A percentile compares a stretch with the other conserved stretches of the same genome.
These are phyloP conservation scores for Phymorhynchus buccinoides DNA, from an alignment of 1,140 invertebrate species.

Conservation along the genomic window DNA sequence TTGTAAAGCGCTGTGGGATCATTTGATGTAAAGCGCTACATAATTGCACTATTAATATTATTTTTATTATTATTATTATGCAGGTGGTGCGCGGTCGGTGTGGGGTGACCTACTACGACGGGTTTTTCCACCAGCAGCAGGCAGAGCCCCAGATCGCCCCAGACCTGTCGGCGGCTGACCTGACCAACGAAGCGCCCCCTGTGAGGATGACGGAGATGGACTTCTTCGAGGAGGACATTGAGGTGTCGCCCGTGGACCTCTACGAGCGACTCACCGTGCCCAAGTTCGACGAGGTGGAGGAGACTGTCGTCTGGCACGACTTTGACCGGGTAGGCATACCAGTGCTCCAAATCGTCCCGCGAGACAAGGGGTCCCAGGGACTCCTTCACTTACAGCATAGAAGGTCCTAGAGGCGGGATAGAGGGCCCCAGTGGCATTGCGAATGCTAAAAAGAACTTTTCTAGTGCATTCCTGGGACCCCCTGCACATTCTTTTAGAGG, in stretches of 20 bases:
- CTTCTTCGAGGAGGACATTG: conserved; percentile 75
- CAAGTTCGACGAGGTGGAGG: conserved; percentile 83
- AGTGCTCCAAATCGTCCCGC: too few relatives aligned
- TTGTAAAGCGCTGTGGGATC: too few relatives aligned
- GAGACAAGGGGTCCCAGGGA: too few relatives aligned
- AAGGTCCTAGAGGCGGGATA: too few relatives aligned
- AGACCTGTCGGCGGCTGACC: conserved; percentile 71
- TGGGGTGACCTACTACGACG: conserved; percentile 45
- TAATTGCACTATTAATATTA: too few relatives aligned
- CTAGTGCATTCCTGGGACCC: too few relatives aligned
- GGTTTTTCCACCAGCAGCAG: conserved; percentile 37
- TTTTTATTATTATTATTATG: too few relatives aligned
- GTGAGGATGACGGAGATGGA: conserved; percentile 49
- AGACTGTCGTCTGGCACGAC: conserved; percentile 90
- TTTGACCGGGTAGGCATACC: conserved; percentile 81
- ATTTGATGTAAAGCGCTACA: too few relatives aligned
- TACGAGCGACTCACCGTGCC: conserved; percentile 86
- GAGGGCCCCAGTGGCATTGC: too few relatives aligned
- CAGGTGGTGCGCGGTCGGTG: conserved; percentile 45
- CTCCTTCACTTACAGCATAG: too few relatives aligned
- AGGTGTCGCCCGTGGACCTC: conserved; percentile 83
- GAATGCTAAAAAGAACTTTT: too few relatives aligned
- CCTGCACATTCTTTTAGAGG: too few relatives aligned
- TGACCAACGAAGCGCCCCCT: conserved; percentile 80
- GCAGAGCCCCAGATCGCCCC: conserved; percentile 67